A percentile compares a stretch with the other conserved stretches of the same genome.
Conservation (phyloP, 2,888 invertebrate genomes). For the Amorpha juglandis region DNA sequence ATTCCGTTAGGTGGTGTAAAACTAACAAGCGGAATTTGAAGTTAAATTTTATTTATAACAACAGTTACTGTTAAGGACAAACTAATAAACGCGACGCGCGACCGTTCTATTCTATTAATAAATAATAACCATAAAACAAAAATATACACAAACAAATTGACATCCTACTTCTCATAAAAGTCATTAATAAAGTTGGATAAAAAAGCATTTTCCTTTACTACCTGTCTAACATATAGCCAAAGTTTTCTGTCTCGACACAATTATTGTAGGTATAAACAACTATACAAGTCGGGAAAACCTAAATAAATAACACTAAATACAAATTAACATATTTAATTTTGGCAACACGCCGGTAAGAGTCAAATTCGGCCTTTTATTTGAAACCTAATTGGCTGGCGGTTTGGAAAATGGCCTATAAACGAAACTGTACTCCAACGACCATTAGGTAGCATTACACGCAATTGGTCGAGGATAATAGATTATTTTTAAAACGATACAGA, state of each 20-base stretch:
- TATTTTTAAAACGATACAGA: conserved; percentile 21
- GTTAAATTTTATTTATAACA: too few species aligned
- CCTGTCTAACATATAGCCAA: background rate
- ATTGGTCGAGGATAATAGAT: conserved; percentile 20
- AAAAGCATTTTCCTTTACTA: too few species aligned
- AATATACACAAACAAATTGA: too few species aligned
- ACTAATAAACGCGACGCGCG: too few species aligned
- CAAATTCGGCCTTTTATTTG: conserved; percentile 45
- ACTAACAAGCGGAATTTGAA: too few species aligned
- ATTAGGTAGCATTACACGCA: conserved; percentile 25
- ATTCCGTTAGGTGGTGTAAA: too few species aligned
- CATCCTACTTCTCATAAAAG: too few species aligned
- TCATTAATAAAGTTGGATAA: too few species aligned
- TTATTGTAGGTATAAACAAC: background rate
- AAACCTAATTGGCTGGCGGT: conserved; percentile 51
- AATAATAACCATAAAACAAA: too few species aligned
- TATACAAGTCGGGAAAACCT: background rate
- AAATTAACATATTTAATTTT: conserved; percentile 35
- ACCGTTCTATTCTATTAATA: too few species aligned
- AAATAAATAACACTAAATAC: conserved; percentile 14
- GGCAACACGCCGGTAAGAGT: conserved; percentile 37
- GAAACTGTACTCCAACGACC: conserved; percentile 37
- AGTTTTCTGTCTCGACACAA: background rate
- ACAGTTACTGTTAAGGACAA: too few species aligned
- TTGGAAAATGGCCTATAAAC: conserved; percentile 50